These are phyloP conservation scores for Oryzias dopingdopingensis DNA, from an alignment of 2,797 vertebrate genomes.

Conservation along the genomic window DNA sequence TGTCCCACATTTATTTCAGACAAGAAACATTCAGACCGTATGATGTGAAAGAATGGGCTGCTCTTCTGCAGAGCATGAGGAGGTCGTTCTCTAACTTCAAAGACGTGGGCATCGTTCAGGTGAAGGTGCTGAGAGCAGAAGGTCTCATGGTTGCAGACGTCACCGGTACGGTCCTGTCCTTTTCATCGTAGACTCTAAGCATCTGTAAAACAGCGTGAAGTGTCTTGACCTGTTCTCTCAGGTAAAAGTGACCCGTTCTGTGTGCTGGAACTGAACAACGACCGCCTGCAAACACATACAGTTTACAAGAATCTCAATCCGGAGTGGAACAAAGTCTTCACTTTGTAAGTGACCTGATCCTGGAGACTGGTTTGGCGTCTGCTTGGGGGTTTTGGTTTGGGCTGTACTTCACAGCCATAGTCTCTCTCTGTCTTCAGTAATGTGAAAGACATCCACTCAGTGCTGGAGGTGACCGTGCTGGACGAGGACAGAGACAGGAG, in stretches of 20 bases:
- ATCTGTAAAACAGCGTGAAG: background rate
- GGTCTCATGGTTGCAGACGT: conserved; percentile 94
- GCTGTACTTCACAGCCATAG: no score
- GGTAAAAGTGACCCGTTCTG: conserved; percentile 97
- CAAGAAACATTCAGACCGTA: background rate
- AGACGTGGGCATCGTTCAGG: conserved; percentile 91
- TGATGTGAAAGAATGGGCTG: background rate
- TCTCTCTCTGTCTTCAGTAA: conserved; percentile 74
- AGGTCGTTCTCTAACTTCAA: conserved; percentile 83
- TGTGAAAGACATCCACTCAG: conserved; percentile 92
- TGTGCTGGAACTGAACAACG: conserved; percentile 92
- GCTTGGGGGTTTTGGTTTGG: no score
- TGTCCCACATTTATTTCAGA: background rate
- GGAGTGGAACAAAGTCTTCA: conserved; percentile 96
- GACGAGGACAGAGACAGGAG: conserved; percentile 94
- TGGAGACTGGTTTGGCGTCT: no score
- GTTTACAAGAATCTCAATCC: conserved; percentile 95
- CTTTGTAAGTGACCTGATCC: conserved; percentile 82
- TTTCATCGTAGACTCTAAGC: background rate
- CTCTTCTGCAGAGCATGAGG: conserved; percentile 69
- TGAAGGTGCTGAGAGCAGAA: conserved; percentile 92
- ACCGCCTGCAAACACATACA: conserved; percentile 90
- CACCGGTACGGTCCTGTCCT: conserved; percentile 75
- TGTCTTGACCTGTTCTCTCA: conserved; percentile 32
- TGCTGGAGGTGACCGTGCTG: conserved; percentile 93